Evolutionary conservation across 1,140 invertebrate genomes (phyloP).

Genomic region (Sesamia nonagrioides): DNA sequence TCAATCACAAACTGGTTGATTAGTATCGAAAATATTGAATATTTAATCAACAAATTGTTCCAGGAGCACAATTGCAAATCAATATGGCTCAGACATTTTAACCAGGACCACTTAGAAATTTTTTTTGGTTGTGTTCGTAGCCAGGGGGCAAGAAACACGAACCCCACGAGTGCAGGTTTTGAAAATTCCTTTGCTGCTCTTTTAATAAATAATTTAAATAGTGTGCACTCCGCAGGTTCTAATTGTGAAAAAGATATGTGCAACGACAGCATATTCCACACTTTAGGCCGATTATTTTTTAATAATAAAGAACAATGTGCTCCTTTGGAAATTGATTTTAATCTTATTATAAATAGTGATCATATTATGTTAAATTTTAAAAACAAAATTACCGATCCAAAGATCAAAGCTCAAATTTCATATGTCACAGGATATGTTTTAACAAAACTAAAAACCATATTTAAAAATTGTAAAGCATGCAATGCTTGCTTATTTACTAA

Average conservation of each 20-base stretch:
- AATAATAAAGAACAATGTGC: neutral
- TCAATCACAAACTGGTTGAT: neutral
- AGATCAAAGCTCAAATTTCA: too few relatives aligned
- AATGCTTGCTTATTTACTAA: too few relatives aligned
- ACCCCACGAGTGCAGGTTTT: neutral
- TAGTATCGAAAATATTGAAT: neutral
- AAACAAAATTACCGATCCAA: too few relatives aligned
- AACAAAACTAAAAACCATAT: too few relatives aligned
- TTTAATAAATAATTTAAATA: neutral
- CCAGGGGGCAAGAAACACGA: neutral
- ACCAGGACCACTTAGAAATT: neutral
- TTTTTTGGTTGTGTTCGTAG: neutral
- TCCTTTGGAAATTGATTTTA: neutral
- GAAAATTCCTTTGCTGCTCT: neutral
- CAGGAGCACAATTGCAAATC: neutral
- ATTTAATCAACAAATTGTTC: neutral
- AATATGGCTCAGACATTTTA: neutral
- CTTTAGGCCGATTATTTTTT: neutral
- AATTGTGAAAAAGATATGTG: conserved; percentile 25
- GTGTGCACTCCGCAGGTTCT: neutral
- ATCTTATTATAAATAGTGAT: neutral
- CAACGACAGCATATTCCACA: neutral
- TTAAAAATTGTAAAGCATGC: too few relatives aligned
- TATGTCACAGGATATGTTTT: too few relatives aligned
- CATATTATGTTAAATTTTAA: too few relatives aligned